Base-by-base conservation (phyloP, 1,140 invertebrate genomes). In the Psix sp. region DNA sequence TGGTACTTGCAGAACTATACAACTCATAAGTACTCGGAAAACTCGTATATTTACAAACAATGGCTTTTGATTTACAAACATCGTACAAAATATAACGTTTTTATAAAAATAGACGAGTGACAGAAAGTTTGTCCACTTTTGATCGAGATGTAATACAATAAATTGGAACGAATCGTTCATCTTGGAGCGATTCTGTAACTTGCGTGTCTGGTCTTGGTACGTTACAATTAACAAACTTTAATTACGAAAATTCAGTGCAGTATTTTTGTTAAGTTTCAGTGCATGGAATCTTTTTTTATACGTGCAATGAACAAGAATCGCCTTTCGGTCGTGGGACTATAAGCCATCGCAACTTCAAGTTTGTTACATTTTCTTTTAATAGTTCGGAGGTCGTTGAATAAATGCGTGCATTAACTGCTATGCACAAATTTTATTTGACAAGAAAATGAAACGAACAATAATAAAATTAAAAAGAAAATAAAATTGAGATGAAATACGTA, bases 241-340 rank as follows among this genome's bases (percentile, higher is more conserved):
- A 39, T 79, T 59, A 63, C 14, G 11, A 57, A 43, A 49, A 74
- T 5, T 42, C 10, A 13, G 52, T 72, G 59, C 51, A 17, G 5
- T 33, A 57, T 48, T 72, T n/a, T 56, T 48, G 17, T 45, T 42
- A 62, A 74, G 60, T 76, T 74, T 60, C 67, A 49, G 78, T 82
- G 81, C 81, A 24, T 79, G 65, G 39, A 82, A 77, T 29, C 6
- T 29, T 2, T 29, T 7, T 29, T 38, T 67, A 67, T 77, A 77
- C 36, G 70, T 73, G 70, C 70, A 60, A 42, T 76, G 57, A 77
- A 77, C 68, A 63, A 74, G 68, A 48, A 54, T 71, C 73, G 66
- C 33, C 66, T 52, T 62, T 77, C 70, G 52, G 42, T 29, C 60
- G 42, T 3, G 60, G 57, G 62, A 33, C 74, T 80, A 76, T 18